Evolutionary conservation across 1,140 invertebrate species (phyloP).

Genomic region (Solenopsis invicta): DNA sequence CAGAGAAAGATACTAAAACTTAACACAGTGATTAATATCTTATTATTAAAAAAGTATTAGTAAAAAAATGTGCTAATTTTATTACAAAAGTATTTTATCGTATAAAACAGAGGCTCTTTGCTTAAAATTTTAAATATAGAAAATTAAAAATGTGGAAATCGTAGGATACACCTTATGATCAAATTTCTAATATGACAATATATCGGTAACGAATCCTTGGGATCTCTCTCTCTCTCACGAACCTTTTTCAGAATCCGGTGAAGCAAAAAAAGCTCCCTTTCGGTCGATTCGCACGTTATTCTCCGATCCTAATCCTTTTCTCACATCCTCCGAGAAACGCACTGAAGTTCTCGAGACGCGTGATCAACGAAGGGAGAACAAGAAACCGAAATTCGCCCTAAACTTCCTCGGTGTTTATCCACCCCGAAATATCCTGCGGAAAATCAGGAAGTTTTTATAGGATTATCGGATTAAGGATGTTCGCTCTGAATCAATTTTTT

Average conservation of each 20-base stretch:
- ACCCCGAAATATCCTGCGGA: not conserved
- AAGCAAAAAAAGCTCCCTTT: conserved; percentile 69
- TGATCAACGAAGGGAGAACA: conserved; percentile 50
- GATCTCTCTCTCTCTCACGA: conserved; percentile 40
- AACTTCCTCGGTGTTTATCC: conserved; percentile 49
- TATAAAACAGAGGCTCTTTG: not conserved
- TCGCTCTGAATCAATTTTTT: conserved; percentile 1
- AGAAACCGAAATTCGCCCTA: conserved; percentile 65
- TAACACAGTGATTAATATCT: not conserved
- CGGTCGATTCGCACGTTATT: conserved; percentile 72
- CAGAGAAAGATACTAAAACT: not conserved
- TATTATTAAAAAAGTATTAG: no score
- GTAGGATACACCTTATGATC: conserved; percentile 1
- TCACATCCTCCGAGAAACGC: conserved; percentile 80
- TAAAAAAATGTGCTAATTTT: not conserved
- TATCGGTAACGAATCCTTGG: conserved; percentile 60
- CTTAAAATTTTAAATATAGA: not conserved
- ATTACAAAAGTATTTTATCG: not conserved
- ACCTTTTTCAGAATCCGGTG: conserved; percentile 65
- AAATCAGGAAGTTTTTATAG: conserved; percentile 53
- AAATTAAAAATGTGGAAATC: conserved; percentile 18
- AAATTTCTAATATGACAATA: conserved; percentile 24
- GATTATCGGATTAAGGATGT: conserved; percentile 12
- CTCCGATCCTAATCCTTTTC: conserved; percentile 84
- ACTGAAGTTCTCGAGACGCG: conserved; percentile 48